These are phyloP conservation scores for Chrysochloris asiatica DNA, from an alignment of 2,113 vertebrate species.

Conservation along the genomic window DNA sequence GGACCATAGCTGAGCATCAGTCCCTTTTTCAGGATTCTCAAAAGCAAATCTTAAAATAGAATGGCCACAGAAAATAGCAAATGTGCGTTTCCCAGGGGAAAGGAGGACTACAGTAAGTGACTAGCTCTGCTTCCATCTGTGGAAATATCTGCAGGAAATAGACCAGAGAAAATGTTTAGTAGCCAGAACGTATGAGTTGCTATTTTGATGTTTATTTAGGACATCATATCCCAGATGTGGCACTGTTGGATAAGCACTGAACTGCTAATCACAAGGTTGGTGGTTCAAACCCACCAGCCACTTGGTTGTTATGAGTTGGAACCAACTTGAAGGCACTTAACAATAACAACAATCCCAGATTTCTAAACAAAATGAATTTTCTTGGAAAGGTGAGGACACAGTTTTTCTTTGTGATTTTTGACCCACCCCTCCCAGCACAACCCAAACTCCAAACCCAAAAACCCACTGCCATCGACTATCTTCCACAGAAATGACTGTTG, in stretches of 20 bases:
- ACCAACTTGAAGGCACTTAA: too few species aligned
- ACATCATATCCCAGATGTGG: neutral
- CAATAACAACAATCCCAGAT: too few species aligned
- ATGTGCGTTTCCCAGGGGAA: neutral
- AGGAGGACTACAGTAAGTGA: neutral
- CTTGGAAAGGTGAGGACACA: neutral
- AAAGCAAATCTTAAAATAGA: slow-evolving; percentile 44
- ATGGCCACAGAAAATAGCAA: neutral
- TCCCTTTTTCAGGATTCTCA: neutral
- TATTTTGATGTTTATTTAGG: slow-evolving; percentile 2
- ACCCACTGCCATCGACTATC: too few species aligned
- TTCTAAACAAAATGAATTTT: neutral
- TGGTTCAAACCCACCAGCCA: too few species aligned
- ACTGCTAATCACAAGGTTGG: too few species aligned
- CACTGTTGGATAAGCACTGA: too few species aligned
- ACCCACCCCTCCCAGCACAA: neutral
- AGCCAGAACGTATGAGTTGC: neutral
- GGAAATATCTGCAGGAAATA: slow-evolving; percentile 38
- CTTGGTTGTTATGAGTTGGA: too few species aligned
- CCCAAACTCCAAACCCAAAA: too few species aligned
- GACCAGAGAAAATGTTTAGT: neutral
- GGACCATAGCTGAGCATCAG: neutral
- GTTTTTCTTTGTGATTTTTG: neutral
- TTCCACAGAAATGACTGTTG: too few species aligned
- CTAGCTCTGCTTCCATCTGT: neutral